phyloP scores from a whole-genome alignment of 2,797 vertebrate genomes.

The Hephaestus fuliginosus region DNA sequence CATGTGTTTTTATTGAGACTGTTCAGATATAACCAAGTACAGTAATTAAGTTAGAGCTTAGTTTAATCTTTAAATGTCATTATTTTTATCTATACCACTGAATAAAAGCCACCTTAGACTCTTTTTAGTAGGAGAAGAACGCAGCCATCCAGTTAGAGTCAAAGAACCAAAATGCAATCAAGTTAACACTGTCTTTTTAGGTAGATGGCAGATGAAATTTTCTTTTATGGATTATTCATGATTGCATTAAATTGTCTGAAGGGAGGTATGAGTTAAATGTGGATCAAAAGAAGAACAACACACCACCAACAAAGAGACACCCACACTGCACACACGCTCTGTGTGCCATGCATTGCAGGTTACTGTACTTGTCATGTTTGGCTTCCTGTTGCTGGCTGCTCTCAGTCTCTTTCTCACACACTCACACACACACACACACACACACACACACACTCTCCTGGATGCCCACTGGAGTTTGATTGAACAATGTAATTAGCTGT shows the following conservation, averaged over 20 bases:
- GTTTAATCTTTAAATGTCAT: not conserved
- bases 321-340: not conserved
- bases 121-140: not conserved
- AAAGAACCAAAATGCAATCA: not conserved
- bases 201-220: not conserved
- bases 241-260: not conserved
- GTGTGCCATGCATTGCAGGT: not conserved
- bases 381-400: constrained; percentile 37
- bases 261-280: not conserved
- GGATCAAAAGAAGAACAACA: not conserved
- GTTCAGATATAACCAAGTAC: not conserved
- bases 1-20: not conserved
- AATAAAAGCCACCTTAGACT: no score
- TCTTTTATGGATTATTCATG: not conserved
- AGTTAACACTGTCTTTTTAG: not conserved
- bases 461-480: constrained; percentile 75
- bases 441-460: constrained; percentile 42
- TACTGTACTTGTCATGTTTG: constrained; percentile 19
- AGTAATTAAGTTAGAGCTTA: not conserved
- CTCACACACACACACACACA: constrained; percentile 25
- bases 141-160: not conserved
- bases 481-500: constrained; percentile 85
- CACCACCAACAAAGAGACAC: not conserved
- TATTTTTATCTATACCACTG: not conserved
- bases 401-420: constrained; percentile 13